Evolutionary conservation across 2,888 invertebrate species (phyloP).

Genomic region (Andrena dorsata): DNA sequence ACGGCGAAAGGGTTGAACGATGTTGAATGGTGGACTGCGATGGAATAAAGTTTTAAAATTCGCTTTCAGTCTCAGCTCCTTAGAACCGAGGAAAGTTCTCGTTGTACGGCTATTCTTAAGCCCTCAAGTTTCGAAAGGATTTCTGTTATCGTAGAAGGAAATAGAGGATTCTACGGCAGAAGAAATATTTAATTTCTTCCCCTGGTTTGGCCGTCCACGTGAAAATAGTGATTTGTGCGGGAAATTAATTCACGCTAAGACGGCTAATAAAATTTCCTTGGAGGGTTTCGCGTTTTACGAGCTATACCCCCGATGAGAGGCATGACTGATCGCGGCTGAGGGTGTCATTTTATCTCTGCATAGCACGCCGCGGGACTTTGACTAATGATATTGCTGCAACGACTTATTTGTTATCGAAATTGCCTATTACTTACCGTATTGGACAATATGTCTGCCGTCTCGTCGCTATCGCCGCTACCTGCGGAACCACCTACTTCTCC

Average conservation of each 20-base stretch:
- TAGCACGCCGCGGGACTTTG: slow-evolving; percentile 53
- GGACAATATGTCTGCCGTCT: slow-evolving; percentile 62
- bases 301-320: slow-evolving; percentile 30
- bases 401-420: slow-evolving; percentile 71
- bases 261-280: slow-evolving; percentile 39
- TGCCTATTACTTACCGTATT: slow-evolving; percentile 67
- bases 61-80: neutral
- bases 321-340: slow-evolving; percentile 44
- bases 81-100: neutral
- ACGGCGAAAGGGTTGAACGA: slow-evolving; percentile 38
- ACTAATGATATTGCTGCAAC: slow-evolving; percentile 66
- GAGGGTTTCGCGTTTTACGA: slow-evolving; percentile 31
- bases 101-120: neutral
- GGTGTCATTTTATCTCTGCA: slow-evolving; percentile 48
- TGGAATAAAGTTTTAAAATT: slow-evolving; percentile 20
- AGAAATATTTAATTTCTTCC: neutral
- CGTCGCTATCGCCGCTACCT: slow-evolving; percentile 41
- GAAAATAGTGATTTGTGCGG: slow-evolving; percentile 11
- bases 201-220: neutral
- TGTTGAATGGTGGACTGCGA: slow-evolving; percentile 39
- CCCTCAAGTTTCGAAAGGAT: neutral
- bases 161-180: neutral
- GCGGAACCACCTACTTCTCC: slow-evolving; percentile 33
- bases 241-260: slow-evolving; percentile 38
- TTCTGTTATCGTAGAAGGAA: neutral